These are phyloP conservation scores for Subacronicta megacephala DNA, from an alignment of 2,888 invertebrate species.

Conservation along the genomic window DNA sequence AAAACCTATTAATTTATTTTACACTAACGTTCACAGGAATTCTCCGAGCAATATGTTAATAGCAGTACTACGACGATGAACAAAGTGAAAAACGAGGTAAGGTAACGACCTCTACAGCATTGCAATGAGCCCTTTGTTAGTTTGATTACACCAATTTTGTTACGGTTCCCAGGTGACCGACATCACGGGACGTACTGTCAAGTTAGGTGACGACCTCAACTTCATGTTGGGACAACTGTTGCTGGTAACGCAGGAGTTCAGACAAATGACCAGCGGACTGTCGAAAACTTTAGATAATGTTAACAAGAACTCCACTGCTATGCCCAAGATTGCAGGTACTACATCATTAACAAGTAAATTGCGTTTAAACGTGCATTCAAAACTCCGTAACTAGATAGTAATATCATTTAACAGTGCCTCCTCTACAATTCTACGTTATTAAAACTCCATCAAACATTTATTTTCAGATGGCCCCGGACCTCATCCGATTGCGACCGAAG, in stretches of 20 bases:
- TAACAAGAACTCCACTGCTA: constrained; percentile 85
- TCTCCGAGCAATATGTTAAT: constrained; percentile 94
- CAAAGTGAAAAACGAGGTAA: constrained; percentile 93
- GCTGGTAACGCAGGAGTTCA: constrained; percentile 95
- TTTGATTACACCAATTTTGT: constrained; percentile 40
- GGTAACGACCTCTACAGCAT: constrained; percentile 33
- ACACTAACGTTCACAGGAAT: constrained; percentile 86
- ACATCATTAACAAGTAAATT: constrained; percentile 10
- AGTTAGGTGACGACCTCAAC: constrained; percentile 95
- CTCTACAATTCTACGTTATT: constrained; percentile 4
- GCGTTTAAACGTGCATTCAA: constrained; percentile 16
- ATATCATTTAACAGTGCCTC: neutral
- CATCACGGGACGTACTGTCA: constrained; percentile 93
- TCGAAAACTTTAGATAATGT: constrained; percentile 93
- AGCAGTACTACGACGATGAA: constrained; percentile 94
- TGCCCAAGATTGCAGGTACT: constrained; percentile 89
- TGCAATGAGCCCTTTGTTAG: constrained; percentile 13
- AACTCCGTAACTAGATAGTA: constrained; percentile 19
- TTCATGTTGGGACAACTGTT: constrained; percentile 94
- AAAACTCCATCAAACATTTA: constrained; percentile 21
- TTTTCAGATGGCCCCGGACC: constrained; percentile 90
- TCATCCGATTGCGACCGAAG: constrained; percentile 83
- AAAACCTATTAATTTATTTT: constrained; percentile 11
- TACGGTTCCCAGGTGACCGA: constrained; percentile 91
- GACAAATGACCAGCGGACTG: constrained; percentile 93